Evolutionary conservation across 2,113 vertebrate species (phyloP).

Genomic region (Calyptomena viridis): DNA sequence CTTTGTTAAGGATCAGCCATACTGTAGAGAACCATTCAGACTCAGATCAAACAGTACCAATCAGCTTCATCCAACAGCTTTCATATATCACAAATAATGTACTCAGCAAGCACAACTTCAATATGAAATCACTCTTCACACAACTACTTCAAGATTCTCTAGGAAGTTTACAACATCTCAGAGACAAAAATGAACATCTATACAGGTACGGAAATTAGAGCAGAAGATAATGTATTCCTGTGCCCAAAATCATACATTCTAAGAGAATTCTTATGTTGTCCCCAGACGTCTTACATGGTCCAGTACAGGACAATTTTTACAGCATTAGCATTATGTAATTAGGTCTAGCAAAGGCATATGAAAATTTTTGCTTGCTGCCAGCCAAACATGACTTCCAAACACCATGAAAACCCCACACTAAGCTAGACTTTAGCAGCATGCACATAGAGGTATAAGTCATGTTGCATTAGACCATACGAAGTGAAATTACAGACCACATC

Average conservation of each 20-base stretch:
- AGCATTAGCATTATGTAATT: background rate
- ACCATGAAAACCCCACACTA: background rate
- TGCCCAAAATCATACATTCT: background rate
- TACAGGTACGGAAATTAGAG: background rate
- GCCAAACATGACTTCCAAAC: background rate
- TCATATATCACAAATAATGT: background rate
- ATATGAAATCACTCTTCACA: background rate
- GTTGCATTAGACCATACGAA: background rate
- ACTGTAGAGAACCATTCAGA: background rate
- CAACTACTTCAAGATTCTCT: background rate
- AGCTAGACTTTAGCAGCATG: background rate
- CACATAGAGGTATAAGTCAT: background rate
- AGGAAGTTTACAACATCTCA: background rate
- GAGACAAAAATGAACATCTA: background rate
- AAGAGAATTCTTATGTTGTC: background rate
- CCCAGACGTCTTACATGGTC: background rate
- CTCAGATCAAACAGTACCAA: background rate
- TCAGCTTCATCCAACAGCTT: background rate
- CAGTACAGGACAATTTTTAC: background rate
- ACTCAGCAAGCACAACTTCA: background rate
- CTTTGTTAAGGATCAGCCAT: background rate
- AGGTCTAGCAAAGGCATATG: background rate
- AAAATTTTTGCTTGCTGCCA: background rate
- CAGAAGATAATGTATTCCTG: background rate
- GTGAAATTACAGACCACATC: background rate